These are phyloP conservation scores for Arothron firmamentum DNA, from an alignment of 2,113 vertebrate genomes.

Conservation along the genomic window DNA sequence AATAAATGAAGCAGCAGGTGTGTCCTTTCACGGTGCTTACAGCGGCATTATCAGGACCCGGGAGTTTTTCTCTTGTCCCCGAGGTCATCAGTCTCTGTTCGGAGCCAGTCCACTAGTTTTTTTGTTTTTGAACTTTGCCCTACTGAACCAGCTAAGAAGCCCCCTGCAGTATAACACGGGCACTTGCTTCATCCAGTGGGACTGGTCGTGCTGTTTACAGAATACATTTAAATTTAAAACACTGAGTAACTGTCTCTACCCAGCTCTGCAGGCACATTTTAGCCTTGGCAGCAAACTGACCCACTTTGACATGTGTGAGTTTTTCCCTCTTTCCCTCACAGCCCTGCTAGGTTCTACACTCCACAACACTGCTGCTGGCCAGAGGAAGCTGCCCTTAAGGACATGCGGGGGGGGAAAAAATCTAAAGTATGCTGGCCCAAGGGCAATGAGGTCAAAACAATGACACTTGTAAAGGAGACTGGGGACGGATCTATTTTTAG, in stretches of 20 bases:
- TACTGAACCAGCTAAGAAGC: too few relatives aligned
- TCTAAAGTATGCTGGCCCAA: too few relatives aligned
- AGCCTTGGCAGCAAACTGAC: constrained; percentile 12
- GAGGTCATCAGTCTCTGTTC: background rate
- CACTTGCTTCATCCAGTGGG: too few relatives aligned
- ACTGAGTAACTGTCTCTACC: too few relatives aligned
- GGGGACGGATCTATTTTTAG: too few relatives aligned
- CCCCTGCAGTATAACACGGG: too few relatives aligned
- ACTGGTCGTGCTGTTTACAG: too few relatives aligned
- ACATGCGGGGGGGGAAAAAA: background rate
- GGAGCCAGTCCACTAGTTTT: background rate
- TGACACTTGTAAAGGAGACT: too few relatives aligned
- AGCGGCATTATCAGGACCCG: background rate
- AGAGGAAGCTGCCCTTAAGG: constrained; percentile 14
- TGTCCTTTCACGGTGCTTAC: constrained; percentile 1
- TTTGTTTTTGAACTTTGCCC: too few relatives aligned
- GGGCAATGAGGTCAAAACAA: too few relatives aligned
- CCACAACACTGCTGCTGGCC: background rate
- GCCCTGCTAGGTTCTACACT: constrained; percentile 3
- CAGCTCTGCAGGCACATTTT: too few relatives aligned
- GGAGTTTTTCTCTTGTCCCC: background rate
- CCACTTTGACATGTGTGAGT: constrained; percentile 19
- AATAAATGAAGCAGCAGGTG: constrained; percentile 17
- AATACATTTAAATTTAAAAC: too few relatives aligned
- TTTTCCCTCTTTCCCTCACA: background rate